Base-by-base conservation (phyloP, 2,113 vertebrate species). In the Lasiurus borealis region DNA sequence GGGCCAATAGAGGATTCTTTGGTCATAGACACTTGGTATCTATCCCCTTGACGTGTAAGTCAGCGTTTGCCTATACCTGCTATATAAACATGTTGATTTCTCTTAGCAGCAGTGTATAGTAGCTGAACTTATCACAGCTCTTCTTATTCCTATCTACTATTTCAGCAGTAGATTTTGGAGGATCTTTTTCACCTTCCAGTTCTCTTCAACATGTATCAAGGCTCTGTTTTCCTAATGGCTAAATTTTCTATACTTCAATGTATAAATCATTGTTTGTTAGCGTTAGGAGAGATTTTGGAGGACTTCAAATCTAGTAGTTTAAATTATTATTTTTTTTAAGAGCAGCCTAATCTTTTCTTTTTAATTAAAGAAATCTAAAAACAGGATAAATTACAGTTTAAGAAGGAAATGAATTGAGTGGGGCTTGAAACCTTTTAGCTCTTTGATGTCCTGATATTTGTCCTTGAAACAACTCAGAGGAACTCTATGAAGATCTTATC, bases 341-440 rank as follows among this genome's bases (percentile, higher is more conserved):
- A 75, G 19, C 25, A 34, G 29, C 50, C 57, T 31, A 23, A 69
- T 81, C 25, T 81, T 54, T 87, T 40, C 69, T 46, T 81, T 62
- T 71, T 31, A 68, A 68, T 88, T 87, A 59, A 71, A 76, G 19
- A 83, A 75, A 86, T 82, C 34, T 48, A 54, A 90, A 83, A 87
- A 57, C 9, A 62, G 48, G 40, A 34, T 73, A 52, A 80, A 46
- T 90, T 83, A 52, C 12, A 40, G 18, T 57, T 93, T 62, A 91
- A 86, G 16, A 88, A 84, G 31, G 23, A 10, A 81, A 34, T 66
- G 46, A 50, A 81, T 57, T 66, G 8, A 71, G 18, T 80, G 44
- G 50, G 14, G 8, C 34, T 72, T 72, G 8, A 72, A 78, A 46
- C 44, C 46, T 48, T 50, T 23, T 9, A 44, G 8, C 19, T 78